phyloP scores from a whole-genome alignment of 2,113 vertebrate species.

The Leiothrix lutea region DNA sequence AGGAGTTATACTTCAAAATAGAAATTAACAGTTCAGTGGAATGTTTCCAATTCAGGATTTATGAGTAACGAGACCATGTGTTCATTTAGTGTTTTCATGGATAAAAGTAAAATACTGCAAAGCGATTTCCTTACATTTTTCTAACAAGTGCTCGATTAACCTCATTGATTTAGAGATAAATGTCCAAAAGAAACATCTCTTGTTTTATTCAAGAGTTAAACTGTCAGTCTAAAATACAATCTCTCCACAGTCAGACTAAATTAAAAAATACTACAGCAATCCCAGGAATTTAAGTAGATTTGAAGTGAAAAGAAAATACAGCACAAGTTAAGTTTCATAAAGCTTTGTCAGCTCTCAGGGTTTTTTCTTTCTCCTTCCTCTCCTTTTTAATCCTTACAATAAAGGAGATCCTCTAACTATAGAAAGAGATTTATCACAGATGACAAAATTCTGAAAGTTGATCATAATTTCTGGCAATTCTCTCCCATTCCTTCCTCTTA shows the following conservation, averaged over 20 bases:
- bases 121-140: background rate
- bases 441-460: conserved; percentile 45
- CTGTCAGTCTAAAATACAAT: conserved; percentile 10
- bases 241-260: conserved; percentile 1
- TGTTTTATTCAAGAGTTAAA: conserved; percentile 45
- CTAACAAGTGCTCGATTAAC: background rate
- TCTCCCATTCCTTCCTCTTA: background rate
- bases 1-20: background rate
- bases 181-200: conserved; percentile 18
- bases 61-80: background rate
- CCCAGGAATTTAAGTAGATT: background rate
- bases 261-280: conserved; percentile 25
- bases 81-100: background rate
- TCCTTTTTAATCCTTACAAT: conserved; percentile 14
- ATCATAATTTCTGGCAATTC: conserved; percentile 51
- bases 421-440: conserved; percentile 49
- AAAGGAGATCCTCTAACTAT: conserved; percentile 30
- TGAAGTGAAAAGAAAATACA: conserved; percentile 26
- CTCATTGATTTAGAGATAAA: background rate
- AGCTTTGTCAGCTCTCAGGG: background rate
- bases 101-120: background rate
- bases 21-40: background rate
- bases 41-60: background rate
- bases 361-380: background rate
- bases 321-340: background rate